A percentile compares a stretch with the other conserved stretches of the same genome.
These are phyloP conservation scores for Hypocryptadius cinnamomeus DNA, from an alignment of 2,113 vertebrate genomes.

Conservation along the genomic window DNA sequence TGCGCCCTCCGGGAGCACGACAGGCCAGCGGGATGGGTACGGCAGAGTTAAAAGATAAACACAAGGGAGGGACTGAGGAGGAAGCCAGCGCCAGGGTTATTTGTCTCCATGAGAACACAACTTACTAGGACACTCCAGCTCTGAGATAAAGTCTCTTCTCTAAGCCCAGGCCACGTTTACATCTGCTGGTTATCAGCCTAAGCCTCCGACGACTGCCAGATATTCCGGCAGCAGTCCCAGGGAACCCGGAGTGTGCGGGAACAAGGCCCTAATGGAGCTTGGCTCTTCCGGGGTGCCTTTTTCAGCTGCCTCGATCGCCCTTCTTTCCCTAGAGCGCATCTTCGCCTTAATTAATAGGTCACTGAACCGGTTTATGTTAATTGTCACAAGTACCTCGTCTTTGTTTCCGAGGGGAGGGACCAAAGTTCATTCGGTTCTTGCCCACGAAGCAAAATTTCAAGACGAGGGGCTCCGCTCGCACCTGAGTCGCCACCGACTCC, in stretches of 20 bases:
- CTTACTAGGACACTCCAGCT: neutral
- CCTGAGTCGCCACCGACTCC: neutral
- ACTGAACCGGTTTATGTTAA: constrained; percentile 44
- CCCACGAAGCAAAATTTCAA: neutral
- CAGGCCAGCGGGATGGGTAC: neutral
- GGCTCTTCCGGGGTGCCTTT: neutral
- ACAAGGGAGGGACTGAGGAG: neutral
- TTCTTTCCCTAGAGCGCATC: constrained; percentile 6
- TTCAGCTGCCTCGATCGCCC: neutral
- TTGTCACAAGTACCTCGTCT: constrained; percentile 5
- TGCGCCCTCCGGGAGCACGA: neutral
- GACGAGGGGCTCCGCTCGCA: neutral
- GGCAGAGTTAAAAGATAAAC: neutral
- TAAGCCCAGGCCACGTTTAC: neutral
- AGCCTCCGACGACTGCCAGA: neutral
- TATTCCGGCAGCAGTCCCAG: neutral
- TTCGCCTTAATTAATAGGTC: constrained; percentile 51
- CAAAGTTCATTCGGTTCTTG: neutral
- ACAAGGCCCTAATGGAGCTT: neutral
- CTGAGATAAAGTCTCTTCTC: neutral
- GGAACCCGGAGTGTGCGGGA: neutral
- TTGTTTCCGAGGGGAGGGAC: constrained; percentile 33
- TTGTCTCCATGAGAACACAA: neutral
- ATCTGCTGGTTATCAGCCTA: neutral
- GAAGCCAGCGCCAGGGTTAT: neutral